Conservation (phyloP, 2,797 vertebrate genomes). For the Mergus octosetaceus region DNA sequence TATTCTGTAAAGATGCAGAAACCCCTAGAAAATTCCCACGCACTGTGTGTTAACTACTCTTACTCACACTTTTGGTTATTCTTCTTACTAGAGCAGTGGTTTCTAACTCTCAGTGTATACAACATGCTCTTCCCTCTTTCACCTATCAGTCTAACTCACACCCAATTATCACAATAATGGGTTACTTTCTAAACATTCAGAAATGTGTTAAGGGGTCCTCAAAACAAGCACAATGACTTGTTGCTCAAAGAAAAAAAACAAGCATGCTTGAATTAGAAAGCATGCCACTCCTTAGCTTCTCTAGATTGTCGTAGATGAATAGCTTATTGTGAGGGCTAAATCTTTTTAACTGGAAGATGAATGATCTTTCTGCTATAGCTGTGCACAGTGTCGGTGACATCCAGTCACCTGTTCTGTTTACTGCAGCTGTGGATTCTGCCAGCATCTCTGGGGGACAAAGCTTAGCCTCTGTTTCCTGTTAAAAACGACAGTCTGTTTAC, state of each 20-base stretch:
- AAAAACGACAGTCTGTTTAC: neutral
- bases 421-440: neutral
- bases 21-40: neutral
- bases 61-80: neutral
- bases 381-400: neutral
- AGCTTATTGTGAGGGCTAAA: neutral
- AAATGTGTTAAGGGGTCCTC: neutral
- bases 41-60: neutral
- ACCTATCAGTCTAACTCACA: neutral
- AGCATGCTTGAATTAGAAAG: neutral
- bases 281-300: neutral
- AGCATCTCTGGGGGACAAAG: neutral
- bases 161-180: neutral
- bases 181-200: neutral
- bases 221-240: neutral
- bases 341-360: neutral
- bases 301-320: neutral
- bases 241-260: neutral
- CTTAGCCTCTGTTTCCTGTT: neutral
- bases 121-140: neutral
- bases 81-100: neutral
- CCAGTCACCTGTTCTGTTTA: neutral
- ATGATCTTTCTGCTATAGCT: neutral
- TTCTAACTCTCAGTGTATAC: neutral
- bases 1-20: neutral